These are phyloP conservation scores for Cyprinodon diabolis DNA, from an alignment of 2,797 vertebrate genomes.

Conservation along the genomic window DNA sequence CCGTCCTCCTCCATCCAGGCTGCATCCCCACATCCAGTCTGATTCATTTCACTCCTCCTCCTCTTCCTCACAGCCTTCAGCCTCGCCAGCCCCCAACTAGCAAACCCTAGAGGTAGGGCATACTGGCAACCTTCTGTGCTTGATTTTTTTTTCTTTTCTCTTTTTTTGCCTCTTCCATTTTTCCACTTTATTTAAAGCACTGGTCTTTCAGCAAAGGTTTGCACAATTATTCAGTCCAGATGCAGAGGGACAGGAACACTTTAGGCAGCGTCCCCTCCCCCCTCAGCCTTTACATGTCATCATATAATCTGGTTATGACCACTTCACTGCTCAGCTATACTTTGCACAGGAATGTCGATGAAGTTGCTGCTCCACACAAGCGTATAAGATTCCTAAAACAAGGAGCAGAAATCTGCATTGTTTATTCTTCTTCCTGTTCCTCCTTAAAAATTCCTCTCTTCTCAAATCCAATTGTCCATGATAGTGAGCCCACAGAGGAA, in stretches of 20 bases:
- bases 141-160: constrained; percentile 22
- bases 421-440: constrained; percentile 13
- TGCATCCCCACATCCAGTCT: constrained; percentile 28
- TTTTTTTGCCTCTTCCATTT: constrained; percentile 8
- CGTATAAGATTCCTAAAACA: constrained; percentile 12
- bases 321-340: constrained; percentile 35
- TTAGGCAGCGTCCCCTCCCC: constrained; percentile 22
- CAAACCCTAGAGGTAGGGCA: constrained; percentile 67
- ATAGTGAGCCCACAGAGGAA: constrained; percentile 39
- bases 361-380: constrained; percentile 25
- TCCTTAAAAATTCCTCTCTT: constrained; percentile 15
- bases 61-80: constrained; percentile 27
- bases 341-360: constrained; percentile 25
- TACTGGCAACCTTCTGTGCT: constrained; percentile 44
- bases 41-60: constrained; percentile 12
- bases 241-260: constrained; percentile 37
- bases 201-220: constrained; percentile 57
- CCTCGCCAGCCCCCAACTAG: constrained; percentile 49
- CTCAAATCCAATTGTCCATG: constrained; percentile 32
- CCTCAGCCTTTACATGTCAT: constrained; percentile 20
- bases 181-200: constrained; percentile 63
- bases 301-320: constrained; percentile 47
- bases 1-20: constrained; percentile 38
- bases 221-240: constrained; percentile 55
- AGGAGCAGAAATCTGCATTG: constrained; percentile 8